Conservation (phyloP, 2,113 vertebrate species). For the Oceanites oceanicus region DNA sequence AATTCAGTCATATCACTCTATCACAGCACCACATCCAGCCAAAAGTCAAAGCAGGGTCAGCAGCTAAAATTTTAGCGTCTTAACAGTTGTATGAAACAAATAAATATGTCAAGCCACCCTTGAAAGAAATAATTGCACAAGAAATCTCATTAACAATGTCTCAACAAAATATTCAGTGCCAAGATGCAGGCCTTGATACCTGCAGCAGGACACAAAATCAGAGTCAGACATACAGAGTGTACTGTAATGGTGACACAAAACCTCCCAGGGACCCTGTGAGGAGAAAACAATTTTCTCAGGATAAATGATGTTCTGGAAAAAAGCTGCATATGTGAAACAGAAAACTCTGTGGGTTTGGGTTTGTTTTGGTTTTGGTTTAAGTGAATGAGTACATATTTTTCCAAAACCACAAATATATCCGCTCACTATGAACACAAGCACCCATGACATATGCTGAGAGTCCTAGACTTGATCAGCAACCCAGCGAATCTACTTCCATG, state of each 20-base stretch:
- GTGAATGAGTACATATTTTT: not conserved
- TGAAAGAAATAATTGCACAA: not conserved
- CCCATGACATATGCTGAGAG: not conserved
- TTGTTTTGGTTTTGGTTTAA: not conserved
- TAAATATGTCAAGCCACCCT: not conserved
- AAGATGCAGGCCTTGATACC: not conserved
- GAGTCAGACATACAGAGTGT: not conserved
- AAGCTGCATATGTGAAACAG: not conserved
- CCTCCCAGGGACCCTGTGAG: not conserved
- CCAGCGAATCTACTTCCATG: not conserved
- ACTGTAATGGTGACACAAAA: not conserved
- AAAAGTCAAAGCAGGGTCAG: not conserved
- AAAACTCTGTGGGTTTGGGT: not conserved
- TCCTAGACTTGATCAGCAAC: not conserved
- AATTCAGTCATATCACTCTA: not conserved
- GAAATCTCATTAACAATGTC: not conserved
- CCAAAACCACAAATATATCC: not conserved
- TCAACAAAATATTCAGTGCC: not conserved
- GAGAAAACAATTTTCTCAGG: not conserved
- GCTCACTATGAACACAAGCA: not conserved
- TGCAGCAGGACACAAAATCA: not conserved
- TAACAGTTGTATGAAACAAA: not conserved
- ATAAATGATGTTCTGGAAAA: not conserved
- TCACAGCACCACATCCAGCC: not conserved
- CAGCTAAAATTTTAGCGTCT: not conserved